Evolutionary conservation across 2,113 vertebrate species (phyloP).

Genomic region (Aspidoscelis tigris): DNA sequence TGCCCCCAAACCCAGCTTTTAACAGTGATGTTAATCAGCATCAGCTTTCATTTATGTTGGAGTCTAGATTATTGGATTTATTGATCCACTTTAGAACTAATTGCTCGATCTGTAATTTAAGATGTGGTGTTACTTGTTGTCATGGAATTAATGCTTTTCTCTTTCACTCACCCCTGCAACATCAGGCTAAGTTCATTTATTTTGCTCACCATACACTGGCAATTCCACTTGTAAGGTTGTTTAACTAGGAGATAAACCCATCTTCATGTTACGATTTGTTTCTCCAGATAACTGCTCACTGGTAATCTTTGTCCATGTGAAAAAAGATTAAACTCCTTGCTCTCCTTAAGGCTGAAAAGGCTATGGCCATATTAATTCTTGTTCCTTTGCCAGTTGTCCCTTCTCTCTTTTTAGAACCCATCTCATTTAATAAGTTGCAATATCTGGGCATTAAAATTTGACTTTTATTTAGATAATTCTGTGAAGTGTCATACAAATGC

Average conservation of each 20-base stretch:
- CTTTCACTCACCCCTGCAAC: neutral
- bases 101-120: conserved; percentile 29
- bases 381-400: neutral
- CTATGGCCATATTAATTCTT: neutral
- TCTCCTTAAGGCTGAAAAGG: neutral
- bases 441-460: neutral
- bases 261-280: neutral
- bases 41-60: conserved; percentile 26
- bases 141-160: neutral
- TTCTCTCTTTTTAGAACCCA: neutral
- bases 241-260: conserved; percentile 21
- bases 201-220: neutral
- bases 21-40: conserved; percentile 23
- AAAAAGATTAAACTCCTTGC: neutral
- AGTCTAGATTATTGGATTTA: conserved; percentile 39
- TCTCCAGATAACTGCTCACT: fast-evolving
- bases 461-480: neutral
- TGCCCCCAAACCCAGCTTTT: conserved; percentile 36
- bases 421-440: neutral
- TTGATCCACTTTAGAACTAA: conserved; percentile 52
- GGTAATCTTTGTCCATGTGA: neutral
- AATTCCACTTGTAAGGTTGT: conserved; percentile 18
- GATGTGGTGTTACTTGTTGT: conserved; percentile 27
- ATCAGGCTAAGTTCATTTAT: conserved; percentile 15
- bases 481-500: neutral